Evolutionary conservation across 2,888 invertebrate species (phyloP).

Genomic region (Artemia sp.): DNA sequence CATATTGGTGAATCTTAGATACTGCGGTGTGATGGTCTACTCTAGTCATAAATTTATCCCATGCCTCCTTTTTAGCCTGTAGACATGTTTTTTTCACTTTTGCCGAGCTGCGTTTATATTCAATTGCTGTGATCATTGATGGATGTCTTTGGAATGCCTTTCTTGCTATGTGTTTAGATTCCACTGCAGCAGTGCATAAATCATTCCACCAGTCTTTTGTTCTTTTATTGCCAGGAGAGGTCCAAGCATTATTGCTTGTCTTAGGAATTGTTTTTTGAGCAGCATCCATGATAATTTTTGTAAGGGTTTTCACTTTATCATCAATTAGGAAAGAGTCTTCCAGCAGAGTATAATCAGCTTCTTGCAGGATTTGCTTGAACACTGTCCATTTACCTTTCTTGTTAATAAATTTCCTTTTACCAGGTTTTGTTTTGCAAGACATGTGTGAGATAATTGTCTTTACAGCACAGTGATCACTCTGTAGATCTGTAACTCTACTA

Average conservation of each 20-base stretch:
- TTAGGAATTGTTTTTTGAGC: background rate
- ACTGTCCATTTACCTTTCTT: background rate
- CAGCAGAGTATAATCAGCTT: background rate
- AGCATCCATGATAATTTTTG: background rate
- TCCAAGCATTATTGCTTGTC: background rate
- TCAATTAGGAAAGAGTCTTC: background rate
- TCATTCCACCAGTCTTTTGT: background rate
- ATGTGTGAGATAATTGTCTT: too few species aligned
- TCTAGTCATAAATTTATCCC: background rate
- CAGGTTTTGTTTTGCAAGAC: too few species aligned
- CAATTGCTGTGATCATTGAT: background rate
- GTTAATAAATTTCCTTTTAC: too few species aligned
- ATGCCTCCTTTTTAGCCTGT: background rate
- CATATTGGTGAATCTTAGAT: slow-evolving; percentile 1
- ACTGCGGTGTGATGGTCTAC: background rate
- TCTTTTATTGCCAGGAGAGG: background rate
- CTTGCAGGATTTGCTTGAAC: slow-evolving; percentile 11
- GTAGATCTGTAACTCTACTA: too few species aligned
- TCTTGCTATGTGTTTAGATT: background rate
- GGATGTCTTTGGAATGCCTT: slow-evolving; percentile 9
- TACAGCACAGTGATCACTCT: too few species aligned
- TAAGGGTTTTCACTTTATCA: background rate
- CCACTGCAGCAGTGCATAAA: background rate
- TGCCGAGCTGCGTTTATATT: background rate
- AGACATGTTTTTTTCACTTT: background rate